Conservation (phyloP, 2,797 vertebrate genomes). For the Cercopithecus diana region DNA sequence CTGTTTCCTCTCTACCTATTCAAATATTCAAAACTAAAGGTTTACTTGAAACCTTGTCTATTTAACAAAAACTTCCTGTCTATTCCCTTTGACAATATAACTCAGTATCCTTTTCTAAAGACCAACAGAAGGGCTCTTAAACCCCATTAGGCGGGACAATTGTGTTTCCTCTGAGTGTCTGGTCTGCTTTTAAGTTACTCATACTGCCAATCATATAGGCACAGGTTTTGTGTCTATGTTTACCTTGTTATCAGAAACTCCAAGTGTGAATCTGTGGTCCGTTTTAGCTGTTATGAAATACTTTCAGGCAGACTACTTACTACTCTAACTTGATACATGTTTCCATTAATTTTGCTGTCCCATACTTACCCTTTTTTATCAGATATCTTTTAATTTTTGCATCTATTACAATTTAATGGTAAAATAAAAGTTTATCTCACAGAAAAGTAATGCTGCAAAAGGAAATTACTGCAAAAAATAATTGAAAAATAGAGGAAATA, state of each 20-base stretch:
- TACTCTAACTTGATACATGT: background rate
- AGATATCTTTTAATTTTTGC: background rate
- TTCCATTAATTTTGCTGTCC: background rate
- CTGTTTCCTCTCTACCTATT: background rate
- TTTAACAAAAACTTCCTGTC: constrained; percentile 17
- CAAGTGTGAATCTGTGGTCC: background rate
- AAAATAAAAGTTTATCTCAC: background rate
- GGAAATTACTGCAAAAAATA: background rate
- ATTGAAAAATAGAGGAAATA: background rate
- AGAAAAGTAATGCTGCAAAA: background rate
- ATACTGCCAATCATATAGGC: background rate
- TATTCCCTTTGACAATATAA: background rate
- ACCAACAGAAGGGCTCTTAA: background rate
- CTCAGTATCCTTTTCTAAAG: background rate
- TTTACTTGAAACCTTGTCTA: constrained; percentile 20
- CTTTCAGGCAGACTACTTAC: background rate
- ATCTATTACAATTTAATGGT: background rate
- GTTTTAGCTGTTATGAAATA: constrained; percentile 15
- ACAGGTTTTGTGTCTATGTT: background rate
- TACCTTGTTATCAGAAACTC: background rate
- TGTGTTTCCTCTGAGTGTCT: constrained; percentile 28
- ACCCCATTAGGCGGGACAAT: background rate
- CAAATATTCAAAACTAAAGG: constrained; percentile 48
- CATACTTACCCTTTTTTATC: background rate
- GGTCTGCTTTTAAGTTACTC: constrained; percentile 36